These are phyloP conservation scores for Dichetophora obliterata DNA, from an alignment of 2,888 invertebrate genomes.

Conservation along the genomic window DNA sequence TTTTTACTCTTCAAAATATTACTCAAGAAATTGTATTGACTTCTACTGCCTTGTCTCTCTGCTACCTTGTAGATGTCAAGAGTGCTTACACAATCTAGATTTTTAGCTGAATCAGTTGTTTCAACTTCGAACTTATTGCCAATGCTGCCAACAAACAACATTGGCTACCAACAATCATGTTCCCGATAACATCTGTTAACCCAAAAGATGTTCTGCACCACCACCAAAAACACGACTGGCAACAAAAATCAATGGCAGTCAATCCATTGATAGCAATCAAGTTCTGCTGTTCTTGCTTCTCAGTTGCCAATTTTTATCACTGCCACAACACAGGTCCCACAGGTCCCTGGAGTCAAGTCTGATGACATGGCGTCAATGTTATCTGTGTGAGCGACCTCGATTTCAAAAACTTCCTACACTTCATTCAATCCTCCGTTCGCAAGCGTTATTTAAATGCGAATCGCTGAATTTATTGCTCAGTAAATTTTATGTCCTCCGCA, in stretches of 20 bases:
- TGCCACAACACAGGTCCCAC: not conserved
- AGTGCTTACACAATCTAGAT: not conserved
- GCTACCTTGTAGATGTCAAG: too few relatives aligned
- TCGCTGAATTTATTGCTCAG: conserved; percentile 34
- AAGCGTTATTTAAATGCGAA: conserved; percentile 32
- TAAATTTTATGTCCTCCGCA: conserved; percentile 31
- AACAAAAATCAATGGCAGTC: conserved; percentile 12
- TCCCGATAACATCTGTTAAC: conserved; percentile 25
- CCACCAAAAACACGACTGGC: not conserved
- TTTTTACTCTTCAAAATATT: too few relatives aligned
- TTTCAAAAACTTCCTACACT: not conserved
- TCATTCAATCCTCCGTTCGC: not conserved
- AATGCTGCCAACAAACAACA: not conserved
- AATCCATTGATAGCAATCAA: conserved; percentile 25
- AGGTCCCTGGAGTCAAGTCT: not conserved
- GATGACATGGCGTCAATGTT: not conserved
- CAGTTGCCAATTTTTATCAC: conserved; percentile 9
- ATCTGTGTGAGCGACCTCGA: not conserved
- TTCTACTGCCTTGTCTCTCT: too few relatives aligned
- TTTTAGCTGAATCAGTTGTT: not conserved
- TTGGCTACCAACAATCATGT: not conserved
- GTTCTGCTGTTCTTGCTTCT: not conserved
- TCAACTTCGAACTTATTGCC: not conserved
- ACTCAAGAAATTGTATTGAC: too few relatives aligned
- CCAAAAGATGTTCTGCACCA: not conserved